Base-by-base conservation (phyloP, 2,888 invertebrate species). In the Andricus curvator region DNA sequence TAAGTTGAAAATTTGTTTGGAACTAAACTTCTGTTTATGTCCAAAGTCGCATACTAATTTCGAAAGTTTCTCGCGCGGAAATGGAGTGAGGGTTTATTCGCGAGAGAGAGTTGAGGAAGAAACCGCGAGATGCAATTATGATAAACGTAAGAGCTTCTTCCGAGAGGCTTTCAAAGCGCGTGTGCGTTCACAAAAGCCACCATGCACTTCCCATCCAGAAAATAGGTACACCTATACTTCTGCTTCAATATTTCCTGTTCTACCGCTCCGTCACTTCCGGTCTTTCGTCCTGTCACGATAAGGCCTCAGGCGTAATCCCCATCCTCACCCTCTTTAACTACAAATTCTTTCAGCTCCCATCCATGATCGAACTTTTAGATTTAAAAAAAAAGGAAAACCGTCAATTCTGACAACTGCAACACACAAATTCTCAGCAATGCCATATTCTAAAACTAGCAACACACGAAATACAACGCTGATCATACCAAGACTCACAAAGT, bases 121-220 rank as follows among this genome's bases (percentile, higher is more conserved):
- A 84, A 85, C 83, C 87, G 85, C 84, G 81, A 90, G 91, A 91
- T 91, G 90, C 91, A 90, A 91, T 91, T 91, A 90, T 90, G 90
- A 91, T 91, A 91, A 91, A 89, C 87, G 86, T 86, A 85, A 87
- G 86, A 88, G 87, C 88, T 87, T 88, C 87, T 90, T 89, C 85
- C 85, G 85, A 82, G 84, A 82, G 87, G 85, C 86, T 88, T 88
- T 88, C 86, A 88, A 80, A 82, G 82, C 78, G 84, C 84, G 85
- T 85, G 83, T 84, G 82, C 82, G 84, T 83, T 83, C 79, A 84
- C 85, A 80, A 84, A 85, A 84, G 84, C 74, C 56, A 74, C 33
- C 33, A 51, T 74, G 33, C 74, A 74, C 37, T 56, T 74, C 22
- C 56, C 51, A 74, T 5, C 74, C 74, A 33, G 51, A 48, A 74